Base-by-base conservation (phyloP, 2,888 invertebrate genomes). In the Drosophila fungiperda region DNA sequence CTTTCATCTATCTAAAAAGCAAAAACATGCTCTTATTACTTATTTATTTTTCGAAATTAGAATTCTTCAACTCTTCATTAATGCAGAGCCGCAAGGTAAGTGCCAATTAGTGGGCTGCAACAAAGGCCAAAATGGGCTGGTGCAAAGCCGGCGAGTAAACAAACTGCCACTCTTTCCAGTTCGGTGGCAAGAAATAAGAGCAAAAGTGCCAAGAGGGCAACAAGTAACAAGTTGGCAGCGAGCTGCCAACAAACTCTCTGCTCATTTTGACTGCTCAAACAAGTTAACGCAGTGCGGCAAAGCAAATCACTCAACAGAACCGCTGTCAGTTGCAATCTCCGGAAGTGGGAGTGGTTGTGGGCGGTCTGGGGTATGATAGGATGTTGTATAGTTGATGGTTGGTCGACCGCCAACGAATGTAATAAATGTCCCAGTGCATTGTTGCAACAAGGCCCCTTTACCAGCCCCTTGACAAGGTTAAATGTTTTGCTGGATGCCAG, bases 351-450 rank as follows among this genome's bases (percentile, higher is more conserved):
- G 38, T 6, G 26, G 26, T 17, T 26, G 36, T 29, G 29, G 29
- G 29, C 29, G 40, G 8, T 20, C 8, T 8, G 7, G 7, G 23
- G 26, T 35, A n/a, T 4, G 17, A 29, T 0, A 3, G 36, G 9
- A 7, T 26, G 20, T 20, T 5, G 12, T 35, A 38, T 1, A 26
- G 38, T 20, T 38, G 42, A 17, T 48, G 73, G 64, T 64, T 26
- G 49, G 60, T 45, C 36, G 54, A 57, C 71, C 57, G 45, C 67
- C 83, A 68, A 63, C 58, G 66, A 68, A 60, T 68, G 84, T 73
- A 83, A 89, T 89, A 87, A 84, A 87, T 89, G 75, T 87, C 72
- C 66, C 72, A 68, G 69, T 69, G 83, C 80, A 72, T 82, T 71
- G 64, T 71, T 83, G 82, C 86, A 88, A 17, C 29, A 29, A 50